Evolutionary conservation across 92 coral and sea anemone genomes (phyloP).

Genomic region (Parazoanthus swiftii): DNA sequence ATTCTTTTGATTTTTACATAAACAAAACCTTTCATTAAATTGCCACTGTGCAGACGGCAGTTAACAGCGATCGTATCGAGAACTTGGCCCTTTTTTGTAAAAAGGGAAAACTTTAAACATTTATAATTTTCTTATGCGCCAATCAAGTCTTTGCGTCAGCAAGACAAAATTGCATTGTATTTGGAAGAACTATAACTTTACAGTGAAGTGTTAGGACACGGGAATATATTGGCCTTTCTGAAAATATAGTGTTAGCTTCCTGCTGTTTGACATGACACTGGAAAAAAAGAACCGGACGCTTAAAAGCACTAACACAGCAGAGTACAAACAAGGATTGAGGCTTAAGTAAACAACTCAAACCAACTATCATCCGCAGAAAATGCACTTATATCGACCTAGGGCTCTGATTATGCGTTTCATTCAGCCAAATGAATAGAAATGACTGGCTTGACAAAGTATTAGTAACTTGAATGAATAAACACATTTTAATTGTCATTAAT

Average conservation of each 20-base stretch:
- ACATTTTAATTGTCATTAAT: conserved; percentile 92
- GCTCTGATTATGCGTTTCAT: conserved; percentile 37
- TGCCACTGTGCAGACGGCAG: conserved; percentile 21
- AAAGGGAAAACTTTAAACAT: conserved; percentile 32
- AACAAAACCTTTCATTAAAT: conserved; percentile 31
- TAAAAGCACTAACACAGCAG: conserved; percentile 1
- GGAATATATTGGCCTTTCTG: conserved; percentile 41
- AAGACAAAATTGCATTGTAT: conserved; percentile 36
- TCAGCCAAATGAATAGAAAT: conserved; percentile 47
- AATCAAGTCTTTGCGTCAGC: conserved; percentile 43
- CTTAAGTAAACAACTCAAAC: conserved; percentile 48
- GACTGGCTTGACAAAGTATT: conserved; percentile 47
- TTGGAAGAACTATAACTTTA: conserved; percentile 32
- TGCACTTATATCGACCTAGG: conserved; percentile 49
- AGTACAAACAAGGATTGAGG: conserved; percentile 51
- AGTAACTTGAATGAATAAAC: conserved; percentile 77
- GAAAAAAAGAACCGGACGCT: conserved; percentile 41
- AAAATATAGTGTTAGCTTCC: conserved; percentile 44
- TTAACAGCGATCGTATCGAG: conserved; percentile 13
- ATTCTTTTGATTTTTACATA: conserved; percentile 13
- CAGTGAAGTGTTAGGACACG: conserved; percentile 22
- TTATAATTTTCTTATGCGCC: conserved; percentile 17
- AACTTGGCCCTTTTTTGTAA: conserved; percentile 16
- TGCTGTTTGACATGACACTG: conserved; percentile 44
- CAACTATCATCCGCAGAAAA: conserved; percentile 40